These are phyloP conservation scores for Thryonomys swinderianus DNA, from an alignment of 2,113 vertebrate genomes.

Conservation along the genomic window DNA sequence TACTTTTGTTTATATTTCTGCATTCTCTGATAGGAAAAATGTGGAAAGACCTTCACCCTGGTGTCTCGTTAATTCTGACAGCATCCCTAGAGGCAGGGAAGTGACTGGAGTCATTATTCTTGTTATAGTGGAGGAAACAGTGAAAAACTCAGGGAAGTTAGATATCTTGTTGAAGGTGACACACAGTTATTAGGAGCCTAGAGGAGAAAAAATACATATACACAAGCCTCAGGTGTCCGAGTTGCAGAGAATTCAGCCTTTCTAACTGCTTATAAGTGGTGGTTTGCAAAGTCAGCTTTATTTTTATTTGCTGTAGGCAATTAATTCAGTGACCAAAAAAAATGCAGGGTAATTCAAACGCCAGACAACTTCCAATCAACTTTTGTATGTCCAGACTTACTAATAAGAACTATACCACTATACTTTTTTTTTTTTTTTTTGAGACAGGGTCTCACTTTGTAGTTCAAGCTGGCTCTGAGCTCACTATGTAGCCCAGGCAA, in stretches of 20 bases:
- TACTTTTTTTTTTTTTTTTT: too few relatives aligned
- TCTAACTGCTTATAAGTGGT: neutral
- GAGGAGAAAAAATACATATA: neutral
- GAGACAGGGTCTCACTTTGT: too few relatives aligned
- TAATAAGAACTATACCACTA: neutral
- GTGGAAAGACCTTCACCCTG: constrained; percentile 57
- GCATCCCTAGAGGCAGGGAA: constrained; percentile 46
- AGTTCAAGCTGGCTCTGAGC: too few relatives aligned
- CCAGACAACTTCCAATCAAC: neutral
- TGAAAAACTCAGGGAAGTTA: constrained; percentile 26
- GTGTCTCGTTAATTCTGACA: constrained; percentile 70
- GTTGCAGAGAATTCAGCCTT: neutral
- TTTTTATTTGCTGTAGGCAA: neutral
- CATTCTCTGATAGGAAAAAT: constrained; percentile 27
- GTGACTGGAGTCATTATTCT: constrained; percentile 45
- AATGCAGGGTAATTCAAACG: neutral
- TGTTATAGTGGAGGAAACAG: constrained; percentile 41
- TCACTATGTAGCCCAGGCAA: too few relatives aligned
- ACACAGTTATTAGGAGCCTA: neutral
- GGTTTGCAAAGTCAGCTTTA: neutral
- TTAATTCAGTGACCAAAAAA: neutral
- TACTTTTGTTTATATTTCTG: constrained; percentile 66
- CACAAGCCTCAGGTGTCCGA: neutral
- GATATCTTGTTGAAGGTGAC: constrained; percentile 57
- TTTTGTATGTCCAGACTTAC: neutral